Evolutionary conservation across 2,888 invertebrate genomes (phyloP).

Genomic region (Ichneumon xanthorius): DNA sequence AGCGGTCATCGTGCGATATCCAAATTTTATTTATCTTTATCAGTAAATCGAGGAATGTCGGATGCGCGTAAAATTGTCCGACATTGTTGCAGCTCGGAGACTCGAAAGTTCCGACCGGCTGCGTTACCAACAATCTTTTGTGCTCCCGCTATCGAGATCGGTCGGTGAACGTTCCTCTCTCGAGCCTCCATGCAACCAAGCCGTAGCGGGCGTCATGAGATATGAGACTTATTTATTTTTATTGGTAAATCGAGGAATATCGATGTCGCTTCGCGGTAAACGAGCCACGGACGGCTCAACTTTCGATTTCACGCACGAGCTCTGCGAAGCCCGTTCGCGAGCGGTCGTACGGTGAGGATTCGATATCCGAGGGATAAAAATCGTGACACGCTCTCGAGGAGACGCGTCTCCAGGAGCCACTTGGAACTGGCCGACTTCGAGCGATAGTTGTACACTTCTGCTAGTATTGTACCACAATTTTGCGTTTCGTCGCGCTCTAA

Average conservation of each 20-base stretch:
- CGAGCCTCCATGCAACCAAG: neutral
- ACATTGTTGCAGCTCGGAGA: conserved; percentile 4
- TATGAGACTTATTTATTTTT: neutral
- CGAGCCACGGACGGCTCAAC: neutral
- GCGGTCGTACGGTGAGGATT: neutral
- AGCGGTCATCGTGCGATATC: neutral
- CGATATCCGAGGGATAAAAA: conserved; percentile 10
- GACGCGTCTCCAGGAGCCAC: neutral
- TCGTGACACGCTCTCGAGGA: neutral
- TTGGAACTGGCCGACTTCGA: conserved; percentile 30
- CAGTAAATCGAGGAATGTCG: neutral
- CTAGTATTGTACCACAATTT: conserved; percentile 34
- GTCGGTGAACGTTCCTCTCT: neutral
- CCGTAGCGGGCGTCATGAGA: neutral
- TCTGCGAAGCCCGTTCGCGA: conserved; percentile 5
- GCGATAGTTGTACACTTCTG: neutral
- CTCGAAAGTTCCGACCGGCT: conserved; percentile 28
- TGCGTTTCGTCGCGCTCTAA: conserved; percentile 69
- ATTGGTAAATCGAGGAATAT: neutral
- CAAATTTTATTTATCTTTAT: neutral
- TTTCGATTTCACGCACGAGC: conserved; percentile 29
- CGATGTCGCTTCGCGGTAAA: neutral
- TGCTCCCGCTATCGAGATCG: conserved; percentile 6
- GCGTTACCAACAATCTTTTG: neutral
- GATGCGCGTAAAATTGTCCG: neutral